Base-by-base conservation (phyloP, 2,888 invertebrate genomes). In the Torymus aiolomorphi region DNA sequence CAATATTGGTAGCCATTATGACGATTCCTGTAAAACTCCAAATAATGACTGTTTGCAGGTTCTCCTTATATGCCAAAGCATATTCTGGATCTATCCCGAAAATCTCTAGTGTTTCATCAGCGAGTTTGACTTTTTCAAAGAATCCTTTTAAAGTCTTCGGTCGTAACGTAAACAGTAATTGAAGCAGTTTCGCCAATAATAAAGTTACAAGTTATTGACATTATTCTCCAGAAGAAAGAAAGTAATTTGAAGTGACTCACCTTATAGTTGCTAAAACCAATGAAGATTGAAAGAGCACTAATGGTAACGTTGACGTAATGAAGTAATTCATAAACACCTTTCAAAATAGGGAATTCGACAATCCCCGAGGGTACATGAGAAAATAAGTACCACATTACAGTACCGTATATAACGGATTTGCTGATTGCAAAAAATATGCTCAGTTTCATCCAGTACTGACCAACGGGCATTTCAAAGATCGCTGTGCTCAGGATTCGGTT, bases 1-100 rank as follows among this genome's bases (percentile, higher is more conserved):
- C 11, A 0, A 16, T 2, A 5, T 67, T 49, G 10, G 0, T 18
- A 10, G 16, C 10, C 13, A 67, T 0, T 20, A 67, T 24, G 16
- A 31, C 5, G 3, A 52, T 1, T 42, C 16, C 18, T 14, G 8
- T 4, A 5, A 13, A 0, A 18, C 1, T 20, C 52, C 52, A 62
- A n/a, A 24, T 12, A 1, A 20, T 2, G 14, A 72, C n/a, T 14
- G 8, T 24, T 52, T 14, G 14, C 4, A 20, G 2, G n/a, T 62
- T 72, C 24, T 24, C 11, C 24, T 20, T 51, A 10, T 20, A n/a
- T 11, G 51, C 16, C 12, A n/a, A 14, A n/a, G 13, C 8, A 16
- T 72, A 72, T 59, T 62, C 72, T 52, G 72, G 52, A 51, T 72
- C 72, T 14, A 72, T 24, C 14, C 72, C 72, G 24, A 72, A 72